Base-by-base conservation (phyloP, 2,888 invertebrate genomes). In the Portevinia maculata region DNA sequence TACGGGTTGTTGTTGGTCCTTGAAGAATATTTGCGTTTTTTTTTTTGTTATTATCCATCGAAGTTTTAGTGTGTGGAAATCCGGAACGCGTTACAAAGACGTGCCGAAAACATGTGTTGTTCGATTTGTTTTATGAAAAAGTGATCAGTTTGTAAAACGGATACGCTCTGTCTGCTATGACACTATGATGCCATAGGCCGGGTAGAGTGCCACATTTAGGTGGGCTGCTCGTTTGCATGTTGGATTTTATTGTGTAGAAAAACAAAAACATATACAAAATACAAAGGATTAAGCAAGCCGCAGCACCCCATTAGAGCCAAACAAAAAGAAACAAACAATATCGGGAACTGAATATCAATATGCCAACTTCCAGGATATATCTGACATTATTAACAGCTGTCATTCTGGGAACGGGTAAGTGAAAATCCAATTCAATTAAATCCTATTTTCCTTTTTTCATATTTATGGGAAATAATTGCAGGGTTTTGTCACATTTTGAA, bases 361-460 rank as follows among this genome's bases (percentile, higher is more conserved):
- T 83, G 83, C 83, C 78, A 76, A 76, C 78, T 67, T 67, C 73
- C 67, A 73, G 83, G 71, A 71, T 83, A 60, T 83, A 83, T 67
- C 57, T 83, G 60, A 83, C 78, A 62, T 76, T 83, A 62, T 71
- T 78, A 83, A 78, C 83, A 78, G 76, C 76, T 83, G 83, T 83
- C 76, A 83, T 83, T 73, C 60, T 83, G 17, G 83, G 83, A 57
- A 71, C 71, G 55, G 83, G 83, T 78, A 78, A 83, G 78, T 69
- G 50, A n/a, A 41, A 53, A 81, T 75, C 37, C 21, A 73, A 53
- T 62, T 17, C 24, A 60, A 67, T 79, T 24, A 24, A 24, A 24
- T 24, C 24, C n/a, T n/a, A n/a, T 24, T 2, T 5, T 46, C 24
- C 50, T 50, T 62, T 50, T 28, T 37, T 44, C 1, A 41, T 44